phyloP scores from a whole-genome alignment of 2,113 vertebrate species.

The Theristicus caerulescens region DNA sequence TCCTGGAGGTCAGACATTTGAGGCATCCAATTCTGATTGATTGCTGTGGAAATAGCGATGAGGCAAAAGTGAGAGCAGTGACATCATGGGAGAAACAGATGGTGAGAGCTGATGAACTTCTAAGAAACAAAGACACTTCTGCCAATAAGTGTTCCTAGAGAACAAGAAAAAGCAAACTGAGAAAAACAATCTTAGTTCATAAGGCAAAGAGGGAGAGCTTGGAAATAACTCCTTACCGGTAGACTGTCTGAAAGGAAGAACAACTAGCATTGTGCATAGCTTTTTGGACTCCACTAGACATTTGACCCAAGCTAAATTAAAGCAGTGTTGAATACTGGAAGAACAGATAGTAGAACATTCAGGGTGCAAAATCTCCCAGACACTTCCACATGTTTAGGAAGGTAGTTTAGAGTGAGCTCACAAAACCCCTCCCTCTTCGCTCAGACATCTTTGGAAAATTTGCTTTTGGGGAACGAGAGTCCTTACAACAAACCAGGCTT shows the following conservation, averaged over 20 bases:
- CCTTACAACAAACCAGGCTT: background rate
- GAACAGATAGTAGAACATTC: background rate
- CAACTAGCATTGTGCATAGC: background rate
- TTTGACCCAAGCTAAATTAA: background rate
- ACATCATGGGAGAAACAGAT: constrained; percentile 67
- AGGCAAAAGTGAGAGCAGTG: constrained; percentile 50
- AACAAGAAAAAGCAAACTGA: constrained; percentile 31
- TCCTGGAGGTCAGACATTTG: constrained; percentile 11
- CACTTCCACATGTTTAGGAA: background rate
- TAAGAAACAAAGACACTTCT: constrained; percentile 58
- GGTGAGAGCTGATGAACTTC: constrained; percentile 24
- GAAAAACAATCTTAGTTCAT: constrained; percentile 14
- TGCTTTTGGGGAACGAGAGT: background rate
- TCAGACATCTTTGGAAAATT: background rate
- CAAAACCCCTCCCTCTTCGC: background rate
- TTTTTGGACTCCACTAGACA: background rate
- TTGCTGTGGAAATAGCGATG: constrained; percentile 1
- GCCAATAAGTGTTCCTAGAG: constrained; percentile 50
- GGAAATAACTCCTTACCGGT: background rate
- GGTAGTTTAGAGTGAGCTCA: background rate
- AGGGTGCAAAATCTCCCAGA: background rate
- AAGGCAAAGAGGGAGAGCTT: background rate
- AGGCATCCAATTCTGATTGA: constrained; percentile 22
- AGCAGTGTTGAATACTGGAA: background rate
- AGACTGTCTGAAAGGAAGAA: background rate